These are phyloP conservation scores for Trichogramma pretiosum DNA, from an alignment of 1,140 invertebrate genomes.

Conservation along the genomic window DNA sequence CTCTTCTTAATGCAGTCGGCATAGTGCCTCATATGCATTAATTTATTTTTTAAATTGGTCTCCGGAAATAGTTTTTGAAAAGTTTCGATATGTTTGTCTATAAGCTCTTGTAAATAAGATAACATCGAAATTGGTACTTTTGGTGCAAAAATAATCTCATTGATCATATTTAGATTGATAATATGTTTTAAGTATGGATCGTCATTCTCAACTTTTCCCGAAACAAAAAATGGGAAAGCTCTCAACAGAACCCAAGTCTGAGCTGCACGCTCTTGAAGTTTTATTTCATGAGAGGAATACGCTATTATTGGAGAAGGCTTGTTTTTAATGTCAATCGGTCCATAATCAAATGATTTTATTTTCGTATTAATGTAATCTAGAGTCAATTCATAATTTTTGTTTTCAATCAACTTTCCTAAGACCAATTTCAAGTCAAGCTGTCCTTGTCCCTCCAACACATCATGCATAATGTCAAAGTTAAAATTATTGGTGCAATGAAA, in stretches of 20 bases:
- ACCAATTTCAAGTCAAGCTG: background rate
- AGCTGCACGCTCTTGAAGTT: background rate
- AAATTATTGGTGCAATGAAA: conserved; percentile 11
- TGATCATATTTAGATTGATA: background rate
- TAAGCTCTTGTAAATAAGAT: background rate
- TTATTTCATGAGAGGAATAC: background rate
- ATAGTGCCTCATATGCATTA: background rate
- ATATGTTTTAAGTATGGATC: background rate
- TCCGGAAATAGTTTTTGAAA: background rate
- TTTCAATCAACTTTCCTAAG: background rate
- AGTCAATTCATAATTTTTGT: background rate
- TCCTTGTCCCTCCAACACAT: conserved; percentile 5
- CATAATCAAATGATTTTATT: background rate
- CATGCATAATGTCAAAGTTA: conserved; percentile 9
- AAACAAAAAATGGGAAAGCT: conserved; percentile 2
- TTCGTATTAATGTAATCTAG: background rate
- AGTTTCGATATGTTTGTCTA: background rate
- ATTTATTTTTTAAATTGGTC: background rate
- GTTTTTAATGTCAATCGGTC: background rate
- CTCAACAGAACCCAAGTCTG: conserved; percentile 1
- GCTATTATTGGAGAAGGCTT: conserved; percentile 2
- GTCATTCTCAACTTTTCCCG: background rate
- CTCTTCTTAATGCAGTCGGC: background rate
- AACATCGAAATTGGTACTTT: background rate
- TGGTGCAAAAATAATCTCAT: conserved; percentile 4